Evolutionary conservation across 2,888 invertebrate species (phyloP), one percentile per base, ranked within the genome.

Genomic region (Aspidiotus rigidus): DNA sequence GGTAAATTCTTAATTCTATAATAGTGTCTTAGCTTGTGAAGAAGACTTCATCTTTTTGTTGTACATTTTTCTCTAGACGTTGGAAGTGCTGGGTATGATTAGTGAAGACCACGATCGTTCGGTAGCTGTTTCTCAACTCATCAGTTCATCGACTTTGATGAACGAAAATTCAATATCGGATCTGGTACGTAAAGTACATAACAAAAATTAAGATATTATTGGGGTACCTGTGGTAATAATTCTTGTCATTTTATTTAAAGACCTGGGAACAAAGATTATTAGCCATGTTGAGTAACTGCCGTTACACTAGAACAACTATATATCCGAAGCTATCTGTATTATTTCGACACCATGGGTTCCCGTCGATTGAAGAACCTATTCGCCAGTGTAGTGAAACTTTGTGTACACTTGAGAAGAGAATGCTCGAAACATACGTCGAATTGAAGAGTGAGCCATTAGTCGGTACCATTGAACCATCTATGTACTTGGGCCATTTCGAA

Each of bases 381-480:
- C 53, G 61, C 64, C 71, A 69, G 55, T 66, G 71, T 17, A 61
- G 56, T 39, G 70, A 59, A 16, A 63, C 70, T 55, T 64, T 74
- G 44, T 71, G 70, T 61, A 71, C 71, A 11, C 72, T 78, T 39
- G 77, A 79, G 70, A 75, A 75, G 42, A 74, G 74, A 7, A 85
- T 92, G 70, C 82, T 90, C 13, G 90, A 92, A 75, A 87, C 87
- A 2, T 91, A 90, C 77, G 81, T 91, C 63, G 95, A 96, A 77
- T 88, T 90, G 76, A 94, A 94, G 76, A 89, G 92, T 59, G 94
- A 95, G 80, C 95, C 95, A 0, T 81, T 97, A 11, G 93, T 96
- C 39, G 95, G 94, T n/a, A 91, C 90, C 7, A 93, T 97, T 72
- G 96, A 97, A 79, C 93, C 92, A 7, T 93, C 92, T 72, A 95